phyloP scores from a whole-genome alignment of 2,797 vertebrate species.

The Dicrostonyx torquatus region DNA sequence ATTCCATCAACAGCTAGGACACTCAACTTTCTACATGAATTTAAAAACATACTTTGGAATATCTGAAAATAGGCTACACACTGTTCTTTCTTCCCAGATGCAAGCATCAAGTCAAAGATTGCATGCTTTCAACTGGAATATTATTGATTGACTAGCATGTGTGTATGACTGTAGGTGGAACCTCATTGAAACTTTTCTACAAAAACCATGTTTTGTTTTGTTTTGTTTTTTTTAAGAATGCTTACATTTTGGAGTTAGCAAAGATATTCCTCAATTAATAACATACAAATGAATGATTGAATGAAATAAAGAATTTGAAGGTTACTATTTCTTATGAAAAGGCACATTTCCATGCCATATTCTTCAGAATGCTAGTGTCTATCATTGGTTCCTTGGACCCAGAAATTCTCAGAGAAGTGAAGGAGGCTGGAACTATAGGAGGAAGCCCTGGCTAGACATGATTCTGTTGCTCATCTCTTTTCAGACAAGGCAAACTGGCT shows the following conservation, averaged over 20 bases:
- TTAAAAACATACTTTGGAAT: conserved; percentile 29
- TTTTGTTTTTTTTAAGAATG: neutral
- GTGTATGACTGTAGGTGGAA: neutral
- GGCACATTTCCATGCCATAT: neutral
- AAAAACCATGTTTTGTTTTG: neutral
- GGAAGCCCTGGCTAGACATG: neutral
- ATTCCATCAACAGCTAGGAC: neutral
- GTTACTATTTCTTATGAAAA: conserved; percentile 13
- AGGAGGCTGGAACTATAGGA: neutral
- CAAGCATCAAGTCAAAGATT: neutral
- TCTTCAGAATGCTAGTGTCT: conserved; percentile 10
- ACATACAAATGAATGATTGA: neutral
- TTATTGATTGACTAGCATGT: neutral
- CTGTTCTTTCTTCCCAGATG: neutral
- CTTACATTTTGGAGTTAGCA: neutral
- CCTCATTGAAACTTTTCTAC: neutral
- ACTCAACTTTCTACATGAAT: neutral
- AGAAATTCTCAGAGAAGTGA: conserved; percentile 26
- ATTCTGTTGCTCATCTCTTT: neutral
- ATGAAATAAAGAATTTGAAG: neutral
- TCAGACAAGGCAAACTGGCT: neutral
- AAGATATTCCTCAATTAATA: neutral
- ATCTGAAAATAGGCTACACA: neutral
- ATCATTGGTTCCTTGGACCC: neutral
- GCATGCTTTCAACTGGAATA: neutral